Evolutionary conservation across 2,797 vertebrate genomes (phyloP), one percentile per base, ranked within the genome.

Genomic region (Sibirionetta formosa): DNA sequence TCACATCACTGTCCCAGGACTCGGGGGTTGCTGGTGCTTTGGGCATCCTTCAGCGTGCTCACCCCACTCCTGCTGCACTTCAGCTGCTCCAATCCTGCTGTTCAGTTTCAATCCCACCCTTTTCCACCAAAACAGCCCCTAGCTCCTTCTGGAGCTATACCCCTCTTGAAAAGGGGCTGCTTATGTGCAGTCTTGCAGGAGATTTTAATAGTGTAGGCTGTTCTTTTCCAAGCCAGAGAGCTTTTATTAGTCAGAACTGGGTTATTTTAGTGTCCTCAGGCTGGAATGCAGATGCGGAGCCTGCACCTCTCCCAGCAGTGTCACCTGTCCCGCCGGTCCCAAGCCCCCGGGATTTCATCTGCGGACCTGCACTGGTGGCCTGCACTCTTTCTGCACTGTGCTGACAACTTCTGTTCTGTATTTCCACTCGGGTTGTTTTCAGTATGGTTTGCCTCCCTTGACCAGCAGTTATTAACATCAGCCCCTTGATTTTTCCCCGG

Each of bases 351-450:
- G 48, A 7, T 86, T 94, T 84, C 78, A 89, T 61, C 68, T 64
- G 66, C 35, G 73, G 48, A 68, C 53, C 68, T 73, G 27, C 15
- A 15, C 50, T 24, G 44, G 75, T 50, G 33, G 27, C 3, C 68
- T 90, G 6, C 48, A 46, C 79, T 68, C n/a, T 83, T 88, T 86
- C 27, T 5, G 16, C 46, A 42, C 17, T 15, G 22, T 68, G 27
- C 60, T 76, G 51, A 33, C 66, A 70, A 50, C 60, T 87, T 38
- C 42, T 29, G 35, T 53, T 89, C 81, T 75, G 23, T 38, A 24
- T 96, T 92, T 91, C 57, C 40, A 81, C 44, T 85, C 44, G 7
- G 87, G 57, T 40, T 89, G 11, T 51, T 78, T 87, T 78, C 44
- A 38, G 40, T 57, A 7, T 7, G 46, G 70, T 71, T 77, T 93